Conservation (phyloP, 2,888 invertebrate genomes). For the Eupsilia transversa region DNA sequence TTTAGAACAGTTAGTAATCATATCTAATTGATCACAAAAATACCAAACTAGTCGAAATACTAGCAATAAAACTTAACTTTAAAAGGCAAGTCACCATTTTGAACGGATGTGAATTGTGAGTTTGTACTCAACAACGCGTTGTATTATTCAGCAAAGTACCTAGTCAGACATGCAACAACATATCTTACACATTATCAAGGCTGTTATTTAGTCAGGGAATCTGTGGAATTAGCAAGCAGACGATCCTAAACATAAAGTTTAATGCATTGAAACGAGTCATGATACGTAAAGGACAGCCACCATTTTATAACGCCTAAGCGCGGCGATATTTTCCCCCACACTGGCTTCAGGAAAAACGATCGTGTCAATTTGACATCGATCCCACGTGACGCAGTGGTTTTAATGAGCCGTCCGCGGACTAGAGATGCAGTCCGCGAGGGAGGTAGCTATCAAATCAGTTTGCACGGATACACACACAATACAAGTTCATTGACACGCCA, state of each 20-base stretch:
- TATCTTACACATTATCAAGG: constrained; percentile 71
- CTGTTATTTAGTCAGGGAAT: constrained; percentile 75
- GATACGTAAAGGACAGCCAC: constrained; percentile 88
- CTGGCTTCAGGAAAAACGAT: constrained; percentile 90
- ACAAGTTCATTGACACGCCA: constrained; percentile 91
- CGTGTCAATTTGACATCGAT: constrained; percentile 92
- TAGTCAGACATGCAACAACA: constrained; percentile 76
- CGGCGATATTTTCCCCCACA: constrained; percentile 89
- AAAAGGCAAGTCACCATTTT: constrained; percentile 92
- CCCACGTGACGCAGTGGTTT: constrained; percentile 94
- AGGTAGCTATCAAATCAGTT: constrained; percentile 92
- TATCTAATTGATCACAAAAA: constrained; percentile 29
- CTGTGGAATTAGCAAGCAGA: constrained; percentile 69
- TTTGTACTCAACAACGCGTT: constrained; percentile 87
- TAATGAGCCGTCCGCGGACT: constrained; percentile 92
- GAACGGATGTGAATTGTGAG: constrained; percentile 88
- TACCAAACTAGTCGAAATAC: constrained; percentile 58
- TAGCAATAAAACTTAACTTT: constrained; percentile 67
- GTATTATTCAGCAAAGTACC: constrained; percentile 75
- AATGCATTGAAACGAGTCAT: constrained; percentile 84
- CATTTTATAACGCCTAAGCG: constrained; percentile 91
- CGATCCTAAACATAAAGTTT: constrained; percentile 76
- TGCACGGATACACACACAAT: constrained; percentile 91
- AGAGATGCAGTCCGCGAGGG: constrained; percentile 92
- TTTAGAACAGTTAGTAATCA: constrained; percentile 12